Conservation (phyloP, 1,140 invertebrate species). For the Leptonema lineaticorne region DNA sequence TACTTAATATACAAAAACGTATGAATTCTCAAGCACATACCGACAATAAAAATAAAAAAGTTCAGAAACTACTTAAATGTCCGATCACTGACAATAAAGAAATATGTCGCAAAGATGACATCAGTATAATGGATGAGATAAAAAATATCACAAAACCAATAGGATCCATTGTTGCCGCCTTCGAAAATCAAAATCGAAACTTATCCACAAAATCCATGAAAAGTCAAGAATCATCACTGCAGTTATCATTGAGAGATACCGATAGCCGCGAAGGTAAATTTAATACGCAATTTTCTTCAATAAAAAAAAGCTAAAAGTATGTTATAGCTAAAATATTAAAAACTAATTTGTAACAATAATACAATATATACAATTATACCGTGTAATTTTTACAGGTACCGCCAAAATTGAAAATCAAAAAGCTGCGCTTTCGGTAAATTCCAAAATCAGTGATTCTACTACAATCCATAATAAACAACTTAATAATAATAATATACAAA, state of each 20-base stretch:
- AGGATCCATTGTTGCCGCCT: conserved; percentile 33
- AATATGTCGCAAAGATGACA: not conserved
- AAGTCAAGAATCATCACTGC: conserved; percentile 2
- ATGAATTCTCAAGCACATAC: not conserved
- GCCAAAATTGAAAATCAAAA: not conserved
- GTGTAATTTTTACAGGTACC: conserved; percentile 21
- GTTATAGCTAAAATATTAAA: no score
- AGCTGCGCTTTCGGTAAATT: conserved; percentile 3
- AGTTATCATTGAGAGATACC: conserved; percentile 1
- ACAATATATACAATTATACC: no score
- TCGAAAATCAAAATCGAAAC: conserved; percentile 24
- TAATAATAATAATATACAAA: not conserved
- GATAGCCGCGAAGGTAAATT: conserved; percentile 17
- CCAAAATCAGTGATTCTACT: not conserved
- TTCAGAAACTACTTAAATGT: not conserved
- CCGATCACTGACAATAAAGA: not conserved
- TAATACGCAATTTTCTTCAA: no score
- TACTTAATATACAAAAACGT: conserved; percentile 27
- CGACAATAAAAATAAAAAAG: not conserved
- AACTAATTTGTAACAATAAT: no score
- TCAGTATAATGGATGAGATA: conserved; percentile 16
- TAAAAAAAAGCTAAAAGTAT: no score
- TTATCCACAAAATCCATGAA: not conserved
- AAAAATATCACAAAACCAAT: conserved; percentile 29
- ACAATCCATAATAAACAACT: not conserved